phyloP scores from a whole-genome alignment of 2,797 vertebrate genomes.

The Tadarida brasiliensis region DNA sequence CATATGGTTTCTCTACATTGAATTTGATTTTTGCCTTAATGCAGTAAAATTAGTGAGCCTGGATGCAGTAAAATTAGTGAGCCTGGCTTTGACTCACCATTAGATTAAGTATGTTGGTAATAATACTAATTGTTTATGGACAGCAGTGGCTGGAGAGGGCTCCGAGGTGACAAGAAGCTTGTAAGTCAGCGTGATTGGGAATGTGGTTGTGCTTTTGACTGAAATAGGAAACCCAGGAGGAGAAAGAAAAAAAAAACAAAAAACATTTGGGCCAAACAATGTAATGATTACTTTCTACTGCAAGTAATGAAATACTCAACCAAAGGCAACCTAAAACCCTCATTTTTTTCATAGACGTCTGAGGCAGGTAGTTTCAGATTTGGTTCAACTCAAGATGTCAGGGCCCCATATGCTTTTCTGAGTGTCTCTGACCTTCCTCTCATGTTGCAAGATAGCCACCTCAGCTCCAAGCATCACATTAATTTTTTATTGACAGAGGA shows the following conservation, averaged over 20 bases:
- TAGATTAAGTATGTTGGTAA: not conserved
- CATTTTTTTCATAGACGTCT: not conserved
- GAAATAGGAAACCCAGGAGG: not conserved
- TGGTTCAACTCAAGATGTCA: not conserved
- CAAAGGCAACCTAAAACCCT: not conserved
- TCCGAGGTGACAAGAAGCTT: not conserved
- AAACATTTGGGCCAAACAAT: not conserved
- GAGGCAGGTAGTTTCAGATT: not conserved
- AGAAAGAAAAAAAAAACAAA: not conserved
- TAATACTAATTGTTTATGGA: not conserved
- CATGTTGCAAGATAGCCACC: not conserved
- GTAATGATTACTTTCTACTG: not conserved
- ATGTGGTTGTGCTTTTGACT: not conserved
- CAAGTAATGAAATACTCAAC: not conserved
- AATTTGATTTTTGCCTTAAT: slow-evolving; percentile 34
- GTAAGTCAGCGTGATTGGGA: not conserved
- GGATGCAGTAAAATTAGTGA: not conserved
- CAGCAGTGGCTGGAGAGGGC: not conserved
- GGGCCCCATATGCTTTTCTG: not conserved
- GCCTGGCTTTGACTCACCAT: not conserved
- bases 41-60: not conserved
- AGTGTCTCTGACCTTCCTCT: not conserved
- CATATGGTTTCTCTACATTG: not conserved
- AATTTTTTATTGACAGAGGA: not conserved
- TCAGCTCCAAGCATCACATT: not conserved